Base-by-base conservation (phyloP, 2,888 invertebrate genomes). In the Sinopyrophorus schimmeli region DNA sequence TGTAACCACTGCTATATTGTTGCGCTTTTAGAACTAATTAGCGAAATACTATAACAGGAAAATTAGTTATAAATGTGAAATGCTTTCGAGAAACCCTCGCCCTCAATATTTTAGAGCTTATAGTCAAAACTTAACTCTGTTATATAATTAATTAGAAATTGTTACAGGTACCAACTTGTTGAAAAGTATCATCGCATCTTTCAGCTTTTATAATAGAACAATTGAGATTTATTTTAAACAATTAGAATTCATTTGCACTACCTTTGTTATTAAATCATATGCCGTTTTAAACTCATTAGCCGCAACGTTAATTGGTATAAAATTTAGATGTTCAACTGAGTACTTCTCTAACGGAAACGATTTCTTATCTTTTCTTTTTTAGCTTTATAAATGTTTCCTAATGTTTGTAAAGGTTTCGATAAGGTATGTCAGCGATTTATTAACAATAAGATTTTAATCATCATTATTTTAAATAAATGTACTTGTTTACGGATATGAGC, bases 41-140 rank as follows among this genome's bases (percentile, higher is more conserved):
- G 39, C 43, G 43, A 49, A 49, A 49, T 32, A 39, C 43, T 40
- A 34, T 47, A 49, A 43, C 49, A 32, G 43, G 38, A 43, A 39
- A 49, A 49, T 49, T 43, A 49, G 39, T 49, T 43, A 39, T 38
- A 44, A 39, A 49, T 49, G 49, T 32, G 49, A 38, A 49, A 39
- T 49, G 49, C 26, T 31, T 30, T 15, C 21, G 38, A 46, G 31
- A 32, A 46, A 46, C 38, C 44, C 46, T 46, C 31, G 46, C 35
- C 27, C 38, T 38, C 38, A 23, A 31, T 46, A 46, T 46, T 46
- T 46, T 32, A 27, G 12, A 46, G 46, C 21, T 46, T 38, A 46
- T 31, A 46, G 38, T 17, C 30, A 17, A 46, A 46, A 46, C 38
- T 38, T 39, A 46, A 46, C 38, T 39, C 39, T 38, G 39, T 46